Evolutionary conservation across 2,888 invertebrate species (phyloP), one percentile per base, ranked within the genome.

Genomic region (Cryptocephalus primarius): DNA sequence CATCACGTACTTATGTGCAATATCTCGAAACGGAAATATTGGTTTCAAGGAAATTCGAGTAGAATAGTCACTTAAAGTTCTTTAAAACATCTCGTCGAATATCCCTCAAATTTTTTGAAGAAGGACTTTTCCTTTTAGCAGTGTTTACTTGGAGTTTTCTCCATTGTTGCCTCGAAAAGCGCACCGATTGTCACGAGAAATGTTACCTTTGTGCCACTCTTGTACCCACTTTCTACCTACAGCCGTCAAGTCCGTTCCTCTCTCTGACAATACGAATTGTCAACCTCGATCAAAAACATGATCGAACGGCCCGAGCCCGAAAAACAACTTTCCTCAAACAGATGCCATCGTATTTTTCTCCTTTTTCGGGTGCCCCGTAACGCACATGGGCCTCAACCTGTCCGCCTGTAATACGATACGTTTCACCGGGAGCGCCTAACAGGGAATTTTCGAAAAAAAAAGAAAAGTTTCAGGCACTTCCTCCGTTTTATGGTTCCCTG

Each of bases 251-350:
- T 22, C 22, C 6, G 22, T 6, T 22, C 22, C 22, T 22, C 22
- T 22, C 22, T 6, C 22, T 6, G 22, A 22, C 22, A 22, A 22
- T 40, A 10, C 40, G 9, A 31, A 59, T 58, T 61, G 62, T 62
- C 62, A 60, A 62, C 62, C 62, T 54, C 55, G 48, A 62, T 62
- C 62, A 61, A 52, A 56, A 46, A 49, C 49, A 51, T 60, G 60
- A 60, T 58, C 55, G 59, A 60, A 58, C 51, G 49, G 53, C 34
- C 49, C 45, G 46, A 49, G 48, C 48, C 52, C 45, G 53, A 55
- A 57, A 56, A 59, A 60, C 58, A 58, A 56, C 55, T 57, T 55
- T 53, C 49, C 49, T 52, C 36, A 32, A 50, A 53, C 54, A 54
- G 54, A 54, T 54, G 54, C 50, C 40, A n/a, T 22, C 9, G 22